Base-by-base conservation (phyloP, 2,888 invertebrate genomes). In the Cosmopolites sordidus region DNA sequence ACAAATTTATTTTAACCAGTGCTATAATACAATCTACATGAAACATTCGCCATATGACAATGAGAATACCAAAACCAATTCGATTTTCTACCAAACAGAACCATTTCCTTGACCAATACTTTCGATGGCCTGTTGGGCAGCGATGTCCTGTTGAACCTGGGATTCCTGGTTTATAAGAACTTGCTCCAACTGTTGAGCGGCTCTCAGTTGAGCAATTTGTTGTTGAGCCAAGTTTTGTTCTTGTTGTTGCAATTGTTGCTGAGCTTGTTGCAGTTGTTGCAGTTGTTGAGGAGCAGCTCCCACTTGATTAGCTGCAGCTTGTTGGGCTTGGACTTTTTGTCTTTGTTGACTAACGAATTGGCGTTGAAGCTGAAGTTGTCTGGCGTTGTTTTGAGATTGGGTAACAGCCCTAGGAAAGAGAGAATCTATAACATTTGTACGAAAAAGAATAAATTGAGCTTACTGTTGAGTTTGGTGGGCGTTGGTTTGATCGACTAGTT, bases 401-500 rank as follows among this genome's bases (percentile, higher is more conserved):
- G 12, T n/a, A n/a, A 54, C 18, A 33, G 39, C 37, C 4, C 54
- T 54, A 37, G n/a, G n/a, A n/a, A n/a, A n/a, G n/a, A n/a, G n/a
- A n/a, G 18, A 18, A 37, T 5, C 16, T 16, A 17, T 33, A 44
- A 33, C n/a, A 44, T 33, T 16, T 16, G 16, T 11, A 16, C 12
- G 30, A 44, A 16, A 29, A 1, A 16, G 3, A 17, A 1, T 30
- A n/a, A 6, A 3, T 30, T 2, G 17, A 37, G 15, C 47, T 39
- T 16, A 48, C 40, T 16, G 27, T 48, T 48, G 39, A n/a, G 40
- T 48, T 40, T 48, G 14, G 11, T 39, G 15, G 9, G 33, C 17
- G 15, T 12, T 38, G 15, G 15, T 29, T 48, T 48, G 40, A 16
- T 40, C 30, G 15, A 40, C 30, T 16, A 48, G 41, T 16, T 48